Evolutionary conservation across 2,888 invertebrate genomes (phyloP).

Genomic region (Eugnorisma glareosa): DNA sequence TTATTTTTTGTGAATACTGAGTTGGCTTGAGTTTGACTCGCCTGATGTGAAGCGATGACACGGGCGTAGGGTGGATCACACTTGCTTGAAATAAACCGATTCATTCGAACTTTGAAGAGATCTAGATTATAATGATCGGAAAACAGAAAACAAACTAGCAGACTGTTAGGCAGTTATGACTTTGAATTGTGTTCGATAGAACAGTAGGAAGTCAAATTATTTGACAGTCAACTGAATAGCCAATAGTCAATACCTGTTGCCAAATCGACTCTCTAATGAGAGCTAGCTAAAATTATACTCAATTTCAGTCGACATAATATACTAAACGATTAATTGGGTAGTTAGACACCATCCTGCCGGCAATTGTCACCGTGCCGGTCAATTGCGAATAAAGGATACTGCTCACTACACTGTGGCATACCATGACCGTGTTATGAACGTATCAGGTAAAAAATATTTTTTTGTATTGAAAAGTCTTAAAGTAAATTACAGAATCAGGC

Average conservation of each 20-base stretch:
- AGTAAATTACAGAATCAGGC: too few relatives aligned
- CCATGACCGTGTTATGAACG: neutral
- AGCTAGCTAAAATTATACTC: neutral
- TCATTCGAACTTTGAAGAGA: too few relatives aligned
- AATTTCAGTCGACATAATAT: slow-evolving; percentile 7
- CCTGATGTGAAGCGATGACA: too few relatives aligned
- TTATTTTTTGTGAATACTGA: too few relatives aligned
- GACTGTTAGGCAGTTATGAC: neutral
- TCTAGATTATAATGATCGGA: neutral
- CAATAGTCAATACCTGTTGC: neutral
- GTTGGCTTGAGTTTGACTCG: too few relatives aligned
- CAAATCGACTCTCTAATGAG: neutral
- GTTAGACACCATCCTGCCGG: neutral
- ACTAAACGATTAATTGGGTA: slow-evolving; percentile 19
- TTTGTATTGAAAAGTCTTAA: too few relatives aligned
- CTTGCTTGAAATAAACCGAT: too few relatives aligned
- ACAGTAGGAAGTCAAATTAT: neutral
- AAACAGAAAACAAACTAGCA: neutral
- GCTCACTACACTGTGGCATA: neutral
- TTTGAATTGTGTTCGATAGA: neutral
- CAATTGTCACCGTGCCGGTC: slow-evolving; percentile 2
- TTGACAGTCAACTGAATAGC: neutral
- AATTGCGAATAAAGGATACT: neutral
- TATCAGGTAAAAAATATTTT: neutral
- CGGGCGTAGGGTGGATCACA: too few relatives aligned